phyloP scores from a whole-genome alignment of 92 coral and sea anemone species.

The Phenganax stokvisi region DNA sequence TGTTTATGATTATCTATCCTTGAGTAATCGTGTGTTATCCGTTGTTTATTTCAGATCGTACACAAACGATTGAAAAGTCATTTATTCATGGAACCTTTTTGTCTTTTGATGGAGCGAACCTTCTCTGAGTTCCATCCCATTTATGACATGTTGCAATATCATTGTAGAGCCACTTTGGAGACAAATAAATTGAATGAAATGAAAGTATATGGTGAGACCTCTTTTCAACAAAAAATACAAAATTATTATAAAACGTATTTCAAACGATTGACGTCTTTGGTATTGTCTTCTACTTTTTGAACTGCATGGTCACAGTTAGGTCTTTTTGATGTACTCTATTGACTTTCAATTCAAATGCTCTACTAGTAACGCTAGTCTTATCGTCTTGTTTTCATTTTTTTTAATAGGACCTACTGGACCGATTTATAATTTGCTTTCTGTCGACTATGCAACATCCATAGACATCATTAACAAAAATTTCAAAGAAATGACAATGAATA shows the following conservation, averaged over 20 bases:
- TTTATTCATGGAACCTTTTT: conserved; percentile 73
- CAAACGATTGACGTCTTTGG: neutral
- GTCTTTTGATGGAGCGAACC: conserved; percentile 76
- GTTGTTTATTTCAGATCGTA: conserved; percentile 35
- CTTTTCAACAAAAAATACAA: no score
- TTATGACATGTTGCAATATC: conserved; percentile 81
- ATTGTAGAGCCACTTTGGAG: conserved; percentile 81
- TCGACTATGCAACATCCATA: conserved; percentile 65
- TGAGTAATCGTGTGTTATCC: neutral
- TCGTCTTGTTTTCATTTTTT: no score
- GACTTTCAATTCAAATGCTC: no score
- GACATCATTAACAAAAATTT: conserved; percentile 76
- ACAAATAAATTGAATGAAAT: conserved; percentile 81
- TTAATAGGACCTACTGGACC: conserved; percentile 69
- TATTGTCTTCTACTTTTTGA: neutral
- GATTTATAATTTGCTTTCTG: conserved; percentile 69
- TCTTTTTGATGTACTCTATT: no score
- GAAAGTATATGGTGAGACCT: conserved; percentile 71
- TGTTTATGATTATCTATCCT: neutral
- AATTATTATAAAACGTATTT: neutral
- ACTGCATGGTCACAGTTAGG: no score
- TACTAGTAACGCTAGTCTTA: no score
- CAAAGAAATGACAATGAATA: conserved; percentile 61
- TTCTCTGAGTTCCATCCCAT: conserved; percentile 90
- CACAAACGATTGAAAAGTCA: conserved; percentile 82